A percentile compares a stretch with the other conserved stretches of the same genome.
Conservation (phyloP, 2,797 vertebrate genomes). For the Steatocranus sp. region DNA sequence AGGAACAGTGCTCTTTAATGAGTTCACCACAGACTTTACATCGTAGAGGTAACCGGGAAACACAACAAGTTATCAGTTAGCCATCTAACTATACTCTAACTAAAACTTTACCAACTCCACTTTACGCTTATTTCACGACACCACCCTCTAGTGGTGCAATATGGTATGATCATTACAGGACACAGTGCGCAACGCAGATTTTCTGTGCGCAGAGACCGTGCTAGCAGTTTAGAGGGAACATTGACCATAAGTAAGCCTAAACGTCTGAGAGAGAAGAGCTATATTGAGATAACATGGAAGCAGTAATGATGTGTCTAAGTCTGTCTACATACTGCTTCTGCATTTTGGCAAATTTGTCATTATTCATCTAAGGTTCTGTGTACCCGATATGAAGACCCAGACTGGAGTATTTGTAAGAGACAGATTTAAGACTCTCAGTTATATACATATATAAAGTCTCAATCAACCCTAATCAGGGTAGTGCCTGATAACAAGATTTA, state of each 20-base stretch:
- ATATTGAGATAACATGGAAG: neutral
- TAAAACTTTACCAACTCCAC: too few relatives aligned
- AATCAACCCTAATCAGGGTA: neutral
- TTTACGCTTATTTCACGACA: too few relatives aligned
- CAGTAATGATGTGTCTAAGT: neutral
- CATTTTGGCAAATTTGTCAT: neutral
- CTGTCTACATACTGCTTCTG: neutral
- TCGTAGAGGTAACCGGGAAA: too few relatives aligned
- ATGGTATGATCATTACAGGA: too few relatives aligned
- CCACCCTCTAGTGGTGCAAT: too few relatives aligned
- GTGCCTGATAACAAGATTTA: neutral
- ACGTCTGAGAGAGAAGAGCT: neutral
- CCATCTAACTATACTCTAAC: too few relatives aligned
- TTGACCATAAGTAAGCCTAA: neutral
- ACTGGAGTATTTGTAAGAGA: neutral
- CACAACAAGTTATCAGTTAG: too few relatives aligned
- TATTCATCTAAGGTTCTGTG: neutral
- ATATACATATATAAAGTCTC: neutral
- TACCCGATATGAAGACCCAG: neutral
- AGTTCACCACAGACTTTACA: too few relatives aligned
- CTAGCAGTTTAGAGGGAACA: too few relatives aligned
- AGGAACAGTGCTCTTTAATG: too few relatives aligned
- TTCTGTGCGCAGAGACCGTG: too few relatives aligned
- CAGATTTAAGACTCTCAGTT: neutral
- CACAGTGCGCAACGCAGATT: too few relatives aligned